Evolutionary conservation across 1,140 invertebrate genomes (phyloP), one percentile per base, ranked within the genome.

Genomic region (Drosophila quadrilineata): DNA sequence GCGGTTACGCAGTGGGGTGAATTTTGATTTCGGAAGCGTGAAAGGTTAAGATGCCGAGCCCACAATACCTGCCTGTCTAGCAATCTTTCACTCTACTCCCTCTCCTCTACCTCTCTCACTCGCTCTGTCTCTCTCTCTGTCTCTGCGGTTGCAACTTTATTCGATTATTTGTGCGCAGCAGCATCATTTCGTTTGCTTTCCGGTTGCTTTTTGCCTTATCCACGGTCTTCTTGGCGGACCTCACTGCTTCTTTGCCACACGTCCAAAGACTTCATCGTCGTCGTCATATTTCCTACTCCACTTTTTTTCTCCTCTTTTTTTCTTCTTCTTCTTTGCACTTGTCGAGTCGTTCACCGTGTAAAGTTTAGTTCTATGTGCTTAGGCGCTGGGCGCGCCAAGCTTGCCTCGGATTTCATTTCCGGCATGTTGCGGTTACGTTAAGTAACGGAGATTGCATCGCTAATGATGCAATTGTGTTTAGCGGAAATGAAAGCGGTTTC

Each of bases 381-480:
- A 63, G n/a, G 63, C 29, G 40, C 40, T 41, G 63, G 64, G 58
- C 48, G 67, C 67, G 57, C 48, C 70, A 66, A n/a, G 67, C 76
- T 84, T 76, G 72, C 72, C 77, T 82, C 60, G 74, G 79, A 84
- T 84, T 84, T 84, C 79, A 84, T 84, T 84, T 84, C 79, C 79
- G 79, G 79, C 74, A 84, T 84, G 79, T 86, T 85, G 79, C 79
- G 79, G 79, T 75, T 84, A 67, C 79, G 79, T 84, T 84, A 85
- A 85, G 77, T 84, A 84, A 85, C 79, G 79, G 79, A 84, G 79
- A 84, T 84, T 84, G 79, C 79, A 84, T 84, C 79, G 79, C 79
- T 84, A 84, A 84, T 84, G 79, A 84, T 84, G 79, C 79, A 84
- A 86, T 84, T 84, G 79, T 84, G 79, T 84, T 79, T 74, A 56